These are phyloP conservation scores for Carcina quercana DNA, from an alignment of 2,888 invertebrate genomes.

Conservation along the genomic window DNA sequence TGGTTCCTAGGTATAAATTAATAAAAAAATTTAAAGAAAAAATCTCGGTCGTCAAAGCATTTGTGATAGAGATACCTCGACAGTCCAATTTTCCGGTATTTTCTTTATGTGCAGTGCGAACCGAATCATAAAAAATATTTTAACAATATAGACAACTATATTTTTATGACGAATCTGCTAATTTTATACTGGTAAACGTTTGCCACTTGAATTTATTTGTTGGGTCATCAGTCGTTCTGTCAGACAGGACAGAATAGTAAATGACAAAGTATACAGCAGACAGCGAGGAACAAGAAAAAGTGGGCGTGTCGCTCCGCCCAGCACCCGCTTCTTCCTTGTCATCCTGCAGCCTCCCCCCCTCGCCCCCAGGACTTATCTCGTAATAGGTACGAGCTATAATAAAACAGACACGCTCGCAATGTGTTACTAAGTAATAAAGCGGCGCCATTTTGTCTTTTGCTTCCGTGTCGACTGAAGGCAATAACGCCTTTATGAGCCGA, in stretches of 20 bases:
- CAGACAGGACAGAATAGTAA: constrained; percentile 23
- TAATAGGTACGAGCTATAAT: too few species aligned
- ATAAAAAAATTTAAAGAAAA: too few species aligned
- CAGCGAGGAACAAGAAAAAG: constrained; percentile 50
- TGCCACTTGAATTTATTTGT: too few species aligned
- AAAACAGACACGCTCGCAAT: constrained; percentile 64
- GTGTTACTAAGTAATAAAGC: constrained; percentile 74
- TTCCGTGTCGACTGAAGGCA: constrained; percentile 52
- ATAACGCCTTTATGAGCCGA: constrained; percentile 64
- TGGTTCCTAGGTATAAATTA: too few species aligned
- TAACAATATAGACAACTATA: too few species aligned
- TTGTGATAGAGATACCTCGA: too few species aligned
- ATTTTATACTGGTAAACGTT: too few species aligned
- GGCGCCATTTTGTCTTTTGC: constrained; percentile 67
- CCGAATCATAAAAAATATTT: too few species aligned
- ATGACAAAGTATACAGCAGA: constrained; percentile 35
- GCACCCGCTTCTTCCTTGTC: constrained; percentile 48
- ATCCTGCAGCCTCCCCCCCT: constrained; percentile 36
- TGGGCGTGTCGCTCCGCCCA: constrained; percentile 71
- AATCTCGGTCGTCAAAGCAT: too few species aligned
- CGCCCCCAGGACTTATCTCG: constrained; percentile 56
- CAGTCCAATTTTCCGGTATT: too few species aligned
- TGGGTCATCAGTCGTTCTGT: not conserved
- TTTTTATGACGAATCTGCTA: too few species aligned
- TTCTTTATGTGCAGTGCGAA: too few species aligned